Conservation (phyloP, 2,797 vertebrate species). For the Holocentrus rufus region DNA sequence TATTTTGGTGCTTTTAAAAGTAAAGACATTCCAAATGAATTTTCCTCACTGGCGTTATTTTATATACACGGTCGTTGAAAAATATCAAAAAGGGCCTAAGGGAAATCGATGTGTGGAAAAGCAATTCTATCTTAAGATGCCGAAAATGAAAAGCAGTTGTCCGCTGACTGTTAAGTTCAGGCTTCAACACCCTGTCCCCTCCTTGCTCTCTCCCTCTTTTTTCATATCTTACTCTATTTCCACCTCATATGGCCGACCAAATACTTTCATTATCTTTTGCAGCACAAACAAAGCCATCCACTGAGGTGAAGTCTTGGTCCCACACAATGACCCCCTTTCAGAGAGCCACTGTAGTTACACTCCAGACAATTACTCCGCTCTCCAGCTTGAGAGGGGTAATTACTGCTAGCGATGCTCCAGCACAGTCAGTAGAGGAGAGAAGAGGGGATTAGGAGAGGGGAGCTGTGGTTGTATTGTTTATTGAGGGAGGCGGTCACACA, state of each 20-base stretch:
- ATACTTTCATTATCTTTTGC: conserved; percentile 84
- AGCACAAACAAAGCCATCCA: conserved; percentile 82
- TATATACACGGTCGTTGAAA: background rate
- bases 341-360: conserved; percentile 81
- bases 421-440: conserved; percentile 66
- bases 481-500: conserved; percentile 79
- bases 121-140: background rate
- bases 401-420: conserved; percentile 78
- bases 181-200: conserved; percentile 29
- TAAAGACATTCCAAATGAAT: conserved; percentile 69
- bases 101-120: background rate
- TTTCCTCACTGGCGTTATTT: conserved; percentile 52
- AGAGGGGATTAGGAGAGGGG: conserved; percentile 66
- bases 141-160: conserved; percentile 11
- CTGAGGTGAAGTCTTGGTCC: conserved; percentile 77
- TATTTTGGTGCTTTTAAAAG: conserved; percentile 74
- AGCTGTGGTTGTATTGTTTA: conserved; percentile 79
- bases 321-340: conserved; percentile 85
- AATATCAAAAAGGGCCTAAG: background rate
- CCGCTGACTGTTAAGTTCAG: conserved; percentile 9
- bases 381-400: conserved; percentile 80
- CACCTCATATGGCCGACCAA: conserved; percentile 71
- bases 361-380: conserved; percentile 83
- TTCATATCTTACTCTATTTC: conserved; percentile 67
- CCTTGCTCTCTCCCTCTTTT: conserved; percentile 25